A percentile compares a stretch with the other conserved stretches of the same genome.
Evolutionary conservation across 1,140 invertebrate genomes (phyloP).

Genomic region (Drosophila miranda): DNA sequence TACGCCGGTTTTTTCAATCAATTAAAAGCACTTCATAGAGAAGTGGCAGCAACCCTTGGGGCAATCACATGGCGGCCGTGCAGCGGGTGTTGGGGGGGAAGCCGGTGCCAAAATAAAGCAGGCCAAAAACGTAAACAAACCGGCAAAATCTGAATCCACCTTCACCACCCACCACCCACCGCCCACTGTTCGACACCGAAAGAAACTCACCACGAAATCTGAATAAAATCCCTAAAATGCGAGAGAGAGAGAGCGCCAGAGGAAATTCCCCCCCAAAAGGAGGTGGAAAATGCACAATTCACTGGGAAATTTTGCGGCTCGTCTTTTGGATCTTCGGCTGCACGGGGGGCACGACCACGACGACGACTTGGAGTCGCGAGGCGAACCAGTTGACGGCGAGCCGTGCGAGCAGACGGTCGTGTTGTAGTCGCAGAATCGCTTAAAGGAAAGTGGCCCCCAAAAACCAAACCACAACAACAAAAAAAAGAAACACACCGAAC

Average conservation of each 20-base stretch:
- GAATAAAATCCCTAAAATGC: slow-evolving; percentile 3
- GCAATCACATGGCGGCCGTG: slow-evolving; percentile 51
- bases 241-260: slow-evolving; percentile 25
- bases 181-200: slow-evolving; percentile 7
- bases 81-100: slow-evolving; percentile 27
- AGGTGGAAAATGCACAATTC: slow-evolving; percentile 37
- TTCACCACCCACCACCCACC: slow-evolving; percentile 26
- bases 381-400: slow-evolving; percentile 79
- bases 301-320: slow-evolving; percentile 26
- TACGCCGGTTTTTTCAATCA: slow-evolving; percentile 24
- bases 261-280: slow-evolving; percentile 27
- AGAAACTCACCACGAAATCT: slow-evolving; percentile 54
- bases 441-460: slow-evolving; percentile 4
- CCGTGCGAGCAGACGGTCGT: slow-evolving; percentile 80
- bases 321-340: slow-evolving; percentile 24
- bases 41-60: slow-evolving; percentile 20
- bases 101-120: slow-evolving; percentile 53
- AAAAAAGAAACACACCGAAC: slow-evolving; percentile 1
- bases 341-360: slow-evolving; percentile 30
- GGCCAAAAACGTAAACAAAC: slow-evolving; percentile 77
- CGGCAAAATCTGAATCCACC: slow-evolving; percentile 69
- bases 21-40: slow-evolving; percentile 25
- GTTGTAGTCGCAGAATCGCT: slow-evolving; percentile 54
- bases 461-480: slow-evolving; percentile 5
- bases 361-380: slow-evolving; percentile 58